These are phyloP conservation scores for Spisula solida DNA, from an alignment of 2,888 invertebrate genomes.

Conservation along the genomic window DNA sequence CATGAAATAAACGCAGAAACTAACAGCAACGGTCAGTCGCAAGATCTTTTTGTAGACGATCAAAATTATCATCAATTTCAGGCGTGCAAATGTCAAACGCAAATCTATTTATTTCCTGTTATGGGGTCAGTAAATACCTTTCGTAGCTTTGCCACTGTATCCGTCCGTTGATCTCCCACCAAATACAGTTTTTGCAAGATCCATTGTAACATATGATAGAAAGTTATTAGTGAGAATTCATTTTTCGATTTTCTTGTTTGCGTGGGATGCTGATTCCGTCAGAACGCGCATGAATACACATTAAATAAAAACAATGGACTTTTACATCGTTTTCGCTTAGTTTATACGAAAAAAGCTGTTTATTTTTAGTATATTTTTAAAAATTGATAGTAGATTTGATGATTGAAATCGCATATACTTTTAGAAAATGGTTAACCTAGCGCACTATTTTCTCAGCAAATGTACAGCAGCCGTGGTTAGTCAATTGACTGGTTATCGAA, in stretches of 20 bases:
- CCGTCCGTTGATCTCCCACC: conserved; percentile 95
- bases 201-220: conserved; percentile 90
- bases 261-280: conserved; percentile 53
- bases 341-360: not conserved
- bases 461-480: conserved; percentile 3
- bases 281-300: conserved; percentile 50
- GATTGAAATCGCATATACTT: not conserved
- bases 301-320: conserved; percentile 48
- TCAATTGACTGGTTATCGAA: conserved; percentile 10
- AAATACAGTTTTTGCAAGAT: conserved; percentile 96
- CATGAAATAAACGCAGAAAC: not conserved
- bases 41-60: not conserved
- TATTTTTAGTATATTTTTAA: not conserved
- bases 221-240: conserved; percentile 30
- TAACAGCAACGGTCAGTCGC: not conserved
- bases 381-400: not conserved
- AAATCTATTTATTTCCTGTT: not conserved
- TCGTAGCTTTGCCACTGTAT: conserved; percentile 90
- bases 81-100: not conserved
- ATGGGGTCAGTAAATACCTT: conserved; percentile 74
- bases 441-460: not conserved
- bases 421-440: not conserved
- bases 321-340: not conserved
- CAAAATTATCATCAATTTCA: not conserved
- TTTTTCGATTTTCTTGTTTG: conserved; percentile 52